These are phyloP conservation scores for Cyphomyrus discorhynchus DNA, from an alignment of 2,113 vertebrate species.

Conservation along the genomic window DNA sequence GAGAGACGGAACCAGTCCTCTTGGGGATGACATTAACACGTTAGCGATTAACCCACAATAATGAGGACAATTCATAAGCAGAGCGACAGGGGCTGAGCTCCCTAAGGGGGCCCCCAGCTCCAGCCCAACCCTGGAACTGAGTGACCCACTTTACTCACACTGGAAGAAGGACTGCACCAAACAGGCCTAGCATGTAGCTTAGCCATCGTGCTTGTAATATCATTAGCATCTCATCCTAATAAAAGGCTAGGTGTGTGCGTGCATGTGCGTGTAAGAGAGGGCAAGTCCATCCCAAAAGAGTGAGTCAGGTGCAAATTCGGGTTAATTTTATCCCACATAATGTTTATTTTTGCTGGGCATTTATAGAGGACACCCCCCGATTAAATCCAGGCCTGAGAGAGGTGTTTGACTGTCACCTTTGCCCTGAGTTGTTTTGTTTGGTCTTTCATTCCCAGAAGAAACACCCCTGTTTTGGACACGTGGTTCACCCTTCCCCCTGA, in stretches of 20 bases:
- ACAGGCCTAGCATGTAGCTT: background rate
- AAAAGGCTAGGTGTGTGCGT: background rate
- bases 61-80: conserved; percentile 38
- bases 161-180: background rate
- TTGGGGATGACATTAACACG: conserved; percentile 29
- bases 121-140: conserved; percentile 32
- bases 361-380: background rate
- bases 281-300: background rate
- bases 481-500: background rate
- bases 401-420: background rate
- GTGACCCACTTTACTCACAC: conserved; percentile 33
- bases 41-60: conserved; percentile 43
- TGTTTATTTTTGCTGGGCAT: background rate
- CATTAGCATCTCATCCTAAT: background rate
- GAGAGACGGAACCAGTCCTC: conserved; percentile 44
- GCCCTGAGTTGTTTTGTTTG: background rate
- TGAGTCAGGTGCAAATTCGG: background rate
- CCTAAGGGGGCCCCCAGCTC: conserved; percentile 42
- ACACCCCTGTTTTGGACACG: background rate
- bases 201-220: background rate
- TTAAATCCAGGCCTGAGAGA: background rate
- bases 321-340: background rate
- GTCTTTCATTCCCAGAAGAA: background rate
- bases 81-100: conserved; percentile 23
- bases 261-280: background rate